phyloP scores from a whole-genome alignment of 2,888 invertebrate species.

The Fragum whitleyi region DNA sequence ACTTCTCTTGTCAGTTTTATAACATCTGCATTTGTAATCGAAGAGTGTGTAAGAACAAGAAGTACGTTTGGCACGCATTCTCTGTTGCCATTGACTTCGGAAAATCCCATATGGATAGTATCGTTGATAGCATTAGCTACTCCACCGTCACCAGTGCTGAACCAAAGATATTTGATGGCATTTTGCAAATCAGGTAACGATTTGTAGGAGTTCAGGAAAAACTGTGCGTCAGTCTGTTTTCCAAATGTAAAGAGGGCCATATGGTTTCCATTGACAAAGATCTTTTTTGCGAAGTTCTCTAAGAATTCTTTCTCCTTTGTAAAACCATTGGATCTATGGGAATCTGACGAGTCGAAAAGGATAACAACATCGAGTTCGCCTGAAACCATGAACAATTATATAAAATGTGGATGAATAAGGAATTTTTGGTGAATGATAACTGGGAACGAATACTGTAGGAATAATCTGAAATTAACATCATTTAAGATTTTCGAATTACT shows the following conservation, averaged over 20 bases:
- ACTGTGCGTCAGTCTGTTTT: conserved; percentile 21
- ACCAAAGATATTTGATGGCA: conserved; percentile 30
- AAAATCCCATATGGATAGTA: conserved; percentile 32
- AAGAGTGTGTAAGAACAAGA: conserved; percentile 28
- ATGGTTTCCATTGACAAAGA: conserved; percentile 10
- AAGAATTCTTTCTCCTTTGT: conserved; percentile 31
- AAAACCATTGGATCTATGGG: conserved; percentile 26
- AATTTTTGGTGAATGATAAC: too few relatives aligned
- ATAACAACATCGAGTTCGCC: conserved; percentile 30
- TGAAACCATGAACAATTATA: too few relatives aligned
- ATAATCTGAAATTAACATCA: too few relatives aligned
- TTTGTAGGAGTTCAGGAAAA: conserved; percentile 28
- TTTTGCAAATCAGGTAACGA: not conserved
- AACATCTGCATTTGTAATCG: conserved; percentile 2
- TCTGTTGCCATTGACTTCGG: conserved; percentile 18
- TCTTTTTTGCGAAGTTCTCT: not conserved
- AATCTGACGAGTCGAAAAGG: conserved; percentile 44
- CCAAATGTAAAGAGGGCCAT: conserved; percentile 41
- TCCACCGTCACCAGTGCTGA: conserved; percentile 33
- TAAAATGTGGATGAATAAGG: too few relatives aligned
- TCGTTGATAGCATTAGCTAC: conserved; percentile 23
- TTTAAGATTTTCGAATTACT: too few relatives aligned
- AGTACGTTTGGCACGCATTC: conserved; percentile 37
- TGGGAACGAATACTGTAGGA: too few relatives aligned
- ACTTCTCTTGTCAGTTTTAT: conserved; percentile 7